Conservation (phyloP, 2,888 invertebrate species). For the Myathropa florea region DNA sequence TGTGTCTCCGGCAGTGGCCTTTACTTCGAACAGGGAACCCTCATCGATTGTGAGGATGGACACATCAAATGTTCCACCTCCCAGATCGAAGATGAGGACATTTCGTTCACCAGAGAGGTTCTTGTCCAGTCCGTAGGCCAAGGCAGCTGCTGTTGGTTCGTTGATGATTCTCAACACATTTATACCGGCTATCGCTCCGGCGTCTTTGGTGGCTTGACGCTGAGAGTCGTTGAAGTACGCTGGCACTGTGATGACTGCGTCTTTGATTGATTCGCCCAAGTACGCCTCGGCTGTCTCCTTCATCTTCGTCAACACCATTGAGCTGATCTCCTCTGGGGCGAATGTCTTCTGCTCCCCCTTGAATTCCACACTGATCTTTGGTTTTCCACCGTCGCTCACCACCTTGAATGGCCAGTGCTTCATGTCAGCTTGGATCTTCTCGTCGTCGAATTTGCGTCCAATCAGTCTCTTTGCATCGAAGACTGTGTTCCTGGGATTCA, state of each 20-base stretch:
- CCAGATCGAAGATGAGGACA: slow-evolving; percentile 83
- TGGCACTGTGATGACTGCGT: slow-evolving; percentile 93
- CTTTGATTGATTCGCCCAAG: slow-evolving; percentile 89
- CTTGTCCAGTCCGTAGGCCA: slow-evolving; percentile 93
- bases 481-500: slow-evolving; percentile 93
- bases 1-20: slow-evolving; percentile 94
- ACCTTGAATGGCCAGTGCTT: slow-evolving; percentile 96
- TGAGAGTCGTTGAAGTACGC: slow-evolving; percentile 94
- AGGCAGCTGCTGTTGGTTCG: slow-evolving; percentile 94
- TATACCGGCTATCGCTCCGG: slow-evolving; percentile 92
- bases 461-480: slow-evolving; percentile 96
- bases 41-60: slow-evolving; percentile 96
- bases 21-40: slow-evolving; percentile 91
- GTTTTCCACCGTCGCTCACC: slow-evolving; percentile 87
- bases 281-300: slow-evolving; percentile 93
- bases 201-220: slow-evolving; percentile 94
- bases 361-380: slow-evolving; percentile 90
- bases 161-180: slow-evolving; percentile 94
- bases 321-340: slow-evolving; percentile 93
- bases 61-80: slow-evolving; percentile 95
- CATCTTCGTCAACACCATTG: slow-evolving; percentile 95
- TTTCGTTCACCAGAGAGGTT: slow-evolving; percentile 89
- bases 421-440: slow-evolving; percentile 93
- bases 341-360: slow-evolving; percentile 92
- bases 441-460: slow-evolving; percentile 92